These are phyloP conservation scores for Scomber japonicus DNA, from an alignment of 2,113 vertebrate genomes.

Conservation along the genomic window DNA sequence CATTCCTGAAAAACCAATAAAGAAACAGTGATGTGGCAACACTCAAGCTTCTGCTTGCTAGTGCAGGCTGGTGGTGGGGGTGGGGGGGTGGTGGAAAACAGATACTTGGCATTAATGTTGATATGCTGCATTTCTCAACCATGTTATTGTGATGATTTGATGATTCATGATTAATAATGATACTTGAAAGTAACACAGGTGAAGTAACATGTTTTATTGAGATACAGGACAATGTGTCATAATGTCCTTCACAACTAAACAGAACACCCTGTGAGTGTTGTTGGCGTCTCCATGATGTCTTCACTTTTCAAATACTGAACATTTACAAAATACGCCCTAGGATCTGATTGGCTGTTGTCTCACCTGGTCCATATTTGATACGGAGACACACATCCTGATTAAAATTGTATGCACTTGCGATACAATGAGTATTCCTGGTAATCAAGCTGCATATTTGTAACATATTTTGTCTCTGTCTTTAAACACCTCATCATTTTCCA, in stretches of 20 bases:
- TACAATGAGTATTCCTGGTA: neutral
- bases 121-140: slow-evolving; percentile 1
- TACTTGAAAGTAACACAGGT: slow-evolving; percentile 2
- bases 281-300: too few relatives aligned
- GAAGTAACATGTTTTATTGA: slow-evolving; percentile 25
- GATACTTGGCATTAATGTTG: neutral
- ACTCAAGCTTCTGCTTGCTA: slow-evolving; percentile 62
- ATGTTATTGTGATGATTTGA: neutral
- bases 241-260: neutral
- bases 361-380: too few relatives aligned
- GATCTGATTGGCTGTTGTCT: too few relatives aligned
- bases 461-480: neutral
- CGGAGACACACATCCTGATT: too few relatives aligned
- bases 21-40: slow-evolving; percentile 76
- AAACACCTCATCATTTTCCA: slow-evolving; percentile 7
- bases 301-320: too few relatives aligned
- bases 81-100: neutral
- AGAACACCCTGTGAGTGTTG: too few relatives aligned
- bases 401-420: neutral
- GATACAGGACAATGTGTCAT: neutral
- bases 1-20: slow-evolving; percentile 80
- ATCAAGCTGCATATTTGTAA: neutral
- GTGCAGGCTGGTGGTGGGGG: neutral
- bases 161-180: slow-evolving; percentile 1
- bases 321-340: too few relatives aligned